Base-by-base conservation (phyloP, 30 jellyfish, hydroid and myxozoan genomes). In the Nemopilema nomurai region DNA sequence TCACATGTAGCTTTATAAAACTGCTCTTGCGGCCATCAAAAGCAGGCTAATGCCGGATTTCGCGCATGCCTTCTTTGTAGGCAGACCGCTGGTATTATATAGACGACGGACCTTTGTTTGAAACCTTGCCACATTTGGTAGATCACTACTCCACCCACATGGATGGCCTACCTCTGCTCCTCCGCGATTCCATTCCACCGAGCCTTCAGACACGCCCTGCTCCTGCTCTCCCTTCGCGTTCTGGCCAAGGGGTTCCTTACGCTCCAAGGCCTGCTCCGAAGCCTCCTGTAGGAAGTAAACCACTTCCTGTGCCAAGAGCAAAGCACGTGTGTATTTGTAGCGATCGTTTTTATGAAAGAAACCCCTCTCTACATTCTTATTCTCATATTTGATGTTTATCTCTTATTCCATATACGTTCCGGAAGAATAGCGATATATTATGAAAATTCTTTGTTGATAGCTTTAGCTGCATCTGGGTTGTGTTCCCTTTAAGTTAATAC, bases 71-170 rank as follows among this genome's bases (percentile, higher is more conserved):
- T 68, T 18, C 8, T 31, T 85, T 31, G 8, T 52, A 93, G 98
- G 98, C 98, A 1, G 98, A 93, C 65, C 94, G 98, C 1, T 93
- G 97, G 97, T 93, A 89, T 80, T 93, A 93, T 81, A 93, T 93
- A 8, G 98, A 93, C 69, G 98, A 93, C 65, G 98, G 98, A 1
- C 98, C 98, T 9, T 80, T 93, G 79, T 93, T 93, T 51, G 98
- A 93, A 74, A 93, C 98, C 18, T 71, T 93, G 74, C 97, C 97
- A 3, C 98, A 93, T 76, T 77, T 88, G 7, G 91, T 93, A 0
- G 98, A 93, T 65, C 98, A 93, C 76, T 93, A 93, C 84, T 74
- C 82, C 52, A 94, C 87, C 16, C 96, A 93, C 67, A 79, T 84
- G 78, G 98, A 93, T 80, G 98, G 98, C 27, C 68, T 93, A 71